Evolutionary conservation across 1,140 invertebrate genomes (phyloP).

Genomic region (Acromyrmex charruanus): DNA sequence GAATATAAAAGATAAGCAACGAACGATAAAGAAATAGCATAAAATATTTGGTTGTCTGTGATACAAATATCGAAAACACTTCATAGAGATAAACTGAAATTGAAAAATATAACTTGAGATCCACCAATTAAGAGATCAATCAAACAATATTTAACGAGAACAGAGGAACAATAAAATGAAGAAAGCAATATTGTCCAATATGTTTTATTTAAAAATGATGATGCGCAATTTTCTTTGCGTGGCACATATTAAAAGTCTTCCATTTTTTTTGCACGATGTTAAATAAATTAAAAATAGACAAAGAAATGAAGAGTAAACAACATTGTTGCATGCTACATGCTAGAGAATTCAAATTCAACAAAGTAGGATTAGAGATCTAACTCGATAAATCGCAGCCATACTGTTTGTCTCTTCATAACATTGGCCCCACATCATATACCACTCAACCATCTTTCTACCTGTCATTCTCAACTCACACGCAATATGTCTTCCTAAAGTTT

Average conservation of each 20-base stretch:
- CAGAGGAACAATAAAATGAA: not conserved
- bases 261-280: not conserved
- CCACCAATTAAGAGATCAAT: not conserved
- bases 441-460: constrained; percentile 76
- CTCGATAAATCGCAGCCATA: constrained; percentile 75
- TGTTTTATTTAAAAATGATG: not conserved
- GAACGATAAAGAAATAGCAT: constrained; percentile 2
- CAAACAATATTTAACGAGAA: constrained; percentile 2
- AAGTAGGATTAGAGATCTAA: constrained; percentile 50
- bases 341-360: not conserved
- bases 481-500: constrained; percentile 79
- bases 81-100: not conserved
- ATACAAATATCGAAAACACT: not conserved
- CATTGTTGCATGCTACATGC: not conserved
- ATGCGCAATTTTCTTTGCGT: not conserved
- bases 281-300: constrained; percentile 11
- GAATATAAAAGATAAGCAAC: not conserved
- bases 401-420: constrained; percentile 78
- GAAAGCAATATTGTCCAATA: not conserved
- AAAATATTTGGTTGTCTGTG: not conserved
- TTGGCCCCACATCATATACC: constrained; percentile 74
- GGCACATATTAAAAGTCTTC: not conserved
- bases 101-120: not conserved
- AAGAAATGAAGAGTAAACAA: constrained; percentile 31
- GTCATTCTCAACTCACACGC: constrained; percentile 73